Conservation (phyloP, 2,113 vertebrate genomes). For the Chunga burmeisteri region DNA sequence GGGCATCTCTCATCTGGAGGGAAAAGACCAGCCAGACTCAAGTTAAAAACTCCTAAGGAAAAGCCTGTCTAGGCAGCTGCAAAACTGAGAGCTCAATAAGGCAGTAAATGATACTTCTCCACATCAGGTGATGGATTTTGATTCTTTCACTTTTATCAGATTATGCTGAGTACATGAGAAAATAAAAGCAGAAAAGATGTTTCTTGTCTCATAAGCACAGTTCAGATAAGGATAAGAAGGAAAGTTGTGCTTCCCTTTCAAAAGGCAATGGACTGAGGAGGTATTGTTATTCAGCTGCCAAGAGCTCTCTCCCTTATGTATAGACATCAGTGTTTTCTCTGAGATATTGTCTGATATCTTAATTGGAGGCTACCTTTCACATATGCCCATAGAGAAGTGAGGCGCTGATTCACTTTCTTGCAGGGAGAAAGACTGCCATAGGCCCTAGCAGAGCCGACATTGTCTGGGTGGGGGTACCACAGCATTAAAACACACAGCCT, state of each 20-base stretch:
- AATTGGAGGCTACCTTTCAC: slow-evolving; percentile 52
- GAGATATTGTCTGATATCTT: slow-evolving; percentile 61
- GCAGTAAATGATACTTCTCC: slow-evolving; percentile 11
- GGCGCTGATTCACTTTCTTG: not conserved
- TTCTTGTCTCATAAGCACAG: slow-evolving; percentile 53
- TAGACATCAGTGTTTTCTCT: slow-evolving; percentile 52
- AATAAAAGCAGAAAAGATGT: slow-evolving; percentile 61
- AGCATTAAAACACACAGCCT: not conserved
- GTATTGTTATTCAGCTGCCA: slow-evolving; percentile 66
- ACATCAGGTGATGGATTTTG: slow-evolving; percentile 56
- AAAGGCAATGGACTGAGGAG: slow-evolving; percentile 61
- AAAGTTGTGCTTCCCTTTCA: slow-evolving; percentile 54
- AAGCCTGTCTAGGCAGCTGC: not conserved
- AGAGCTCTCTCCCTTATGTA: slow-evolving; percentile 58
- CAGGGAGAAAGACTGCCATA: not conserved
- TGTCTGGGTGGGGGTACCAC: not conserved
- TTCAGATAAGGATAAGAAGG: slow-evolving; percentile 64
- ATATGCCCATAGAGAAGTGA: not conserved
- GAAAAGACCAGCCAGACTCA: not conserved
- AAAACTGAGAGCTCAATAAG: slow-evolving; percentile 5
- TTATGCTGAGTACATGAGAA: slow-evolving; percentile 59
- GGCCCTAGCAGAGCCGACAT: not conserved
- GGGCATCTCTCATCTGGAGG: not conserved
- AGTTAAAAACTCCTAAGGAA: not conserved
- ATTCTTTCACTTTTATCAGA: slow-evolving; percentile 63